Percentiles rank a stretch among this genome's conserved stretches.
Conservation (phyloP, 1,140 invertebrate genomes). For the Aricia agestis region DNA sequence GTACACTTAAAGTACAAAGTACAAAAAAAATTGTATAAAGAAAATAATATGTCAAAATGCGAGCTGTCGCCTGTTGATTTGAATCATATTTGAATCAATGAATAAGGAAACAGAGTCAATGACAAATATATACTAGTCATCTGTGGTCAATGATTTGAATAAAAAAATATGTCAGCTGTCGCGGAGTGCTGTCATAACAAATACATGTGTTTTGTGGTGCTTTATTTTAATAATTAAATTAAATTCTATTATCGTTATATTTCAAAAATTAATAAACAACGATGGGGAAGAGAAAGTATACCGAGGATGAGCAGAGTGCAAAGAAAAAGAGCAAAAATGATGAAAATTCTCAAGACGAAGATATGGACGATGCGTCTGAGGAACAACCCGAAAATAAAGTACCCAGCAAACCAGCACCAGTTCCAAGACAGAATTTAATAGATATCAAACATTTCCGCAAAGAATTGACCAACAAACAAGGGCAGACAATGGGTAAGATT, state of each 20-base stretch:
- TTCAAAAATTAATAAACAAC: slow-evolving; percentile 21
- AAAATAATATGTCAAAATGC: neutral
- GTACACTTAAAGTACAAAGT: too few species aligned
- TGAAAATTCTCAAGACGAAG: slow-evolving; percentile 24
- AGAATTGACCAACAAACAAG: slow-evolving; percentile 54
- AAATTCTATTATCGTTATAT: neutral
- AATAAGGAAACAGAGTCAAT: too few species aligned
- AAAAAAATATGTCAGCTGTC: neutral
- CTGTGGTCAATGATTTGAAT: too few species aligned
- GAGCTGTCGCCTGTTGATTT: neutral
- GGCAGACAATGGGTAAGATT: slow-evolving; percentile 64
- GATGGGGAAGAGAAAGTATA: slow-evolving; percentile 66
- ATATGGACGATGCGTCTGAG: slow-evolving; percentile 25
- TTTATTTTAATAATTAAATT: neutral
- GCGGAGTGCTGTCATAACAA: slow-evolving; percentile 38
- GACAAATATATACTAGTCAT: too few species aligned
- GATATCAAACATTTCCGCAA: slow-evolving; percentile 74
- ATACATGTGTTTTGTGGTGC: slow-evolving; percentile 34
- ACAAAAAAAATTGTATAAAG: neutral
- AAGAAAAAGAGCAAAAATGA: slow-evolving; percentile 40
- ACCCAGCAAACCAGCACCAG: neutral
- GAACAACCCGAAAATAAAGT: slow-evolving; percentile 49
- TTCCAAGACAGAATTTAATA: slow-evolving; percentile 36
- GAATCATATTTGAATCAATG: too few species aligned
- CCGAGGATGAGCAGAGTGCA: slow-evolving; percentile 33